Evolutionary conservation across 2,888 invertebrate species (phyloP).

Genomic region (Bimastos eiseni): DNA sequence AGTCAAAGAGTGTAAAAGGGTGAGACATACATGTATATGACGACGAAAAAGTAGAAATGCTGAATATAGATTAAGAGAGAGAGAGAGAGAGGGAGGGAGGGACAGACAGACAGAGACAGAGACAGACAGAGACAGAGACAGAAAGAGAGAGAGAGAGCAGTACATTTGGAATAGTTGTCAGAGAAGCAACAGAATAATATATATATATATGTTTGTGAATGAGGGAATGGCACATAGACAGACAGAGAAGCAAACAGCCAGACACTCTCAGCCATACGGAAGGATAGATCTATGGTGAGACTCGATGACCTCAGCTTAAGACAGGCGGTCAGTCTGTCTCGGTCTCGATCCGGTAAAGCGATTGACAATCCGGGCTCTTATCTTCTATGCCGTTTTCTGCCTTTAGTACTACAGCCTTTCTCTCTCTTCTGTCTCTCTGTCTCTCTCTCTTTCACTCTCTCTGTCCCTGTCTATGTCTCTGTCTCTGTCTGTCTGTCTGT

Average conservation of each 20-base stretch:
- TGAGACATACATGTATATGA: background rate
- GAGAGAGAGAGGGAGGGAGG: background rate
- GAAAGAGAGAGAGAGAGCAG: constrained; percentile 28
- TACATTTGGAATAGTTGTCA: background rate
- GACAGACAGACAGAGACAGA: background rate
- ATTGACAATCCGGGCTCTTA: background rate
- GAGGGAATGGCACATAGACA: constrained; percentile 14
- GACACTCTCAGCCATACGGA: background rate
- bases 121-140: constrained; percentile 9
- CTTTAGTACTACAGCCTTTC: background rate
- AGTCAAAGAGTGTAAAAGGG: background rate
- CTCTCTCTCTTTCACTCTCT: too few species aligned
- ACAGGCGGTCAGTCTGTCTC: background rate
- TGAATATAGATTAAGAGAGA: background rate
- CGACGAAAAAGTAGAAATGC: too few species aligned
- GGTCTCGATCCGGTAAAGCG: background rate
- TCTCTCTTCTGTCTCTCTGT: background rate
- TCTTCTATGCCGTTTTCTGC: background rate
- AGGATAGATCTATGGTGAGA: background rate
- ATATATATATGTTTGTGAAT: too few species aligned
- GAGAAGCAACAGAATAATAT: background rate
- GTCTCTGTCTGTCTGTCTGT: background rate
- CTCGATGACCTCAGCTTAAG: background rate
- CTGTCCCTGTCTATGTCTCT: background rate
- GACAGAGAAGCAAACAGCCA: background rate